Percentiles rank a stretch among this genome's conserved stretches.
Conservation (phyloP, 2,888 invertebrate genomes). For the Ecliptopera silaceata region DNA sequence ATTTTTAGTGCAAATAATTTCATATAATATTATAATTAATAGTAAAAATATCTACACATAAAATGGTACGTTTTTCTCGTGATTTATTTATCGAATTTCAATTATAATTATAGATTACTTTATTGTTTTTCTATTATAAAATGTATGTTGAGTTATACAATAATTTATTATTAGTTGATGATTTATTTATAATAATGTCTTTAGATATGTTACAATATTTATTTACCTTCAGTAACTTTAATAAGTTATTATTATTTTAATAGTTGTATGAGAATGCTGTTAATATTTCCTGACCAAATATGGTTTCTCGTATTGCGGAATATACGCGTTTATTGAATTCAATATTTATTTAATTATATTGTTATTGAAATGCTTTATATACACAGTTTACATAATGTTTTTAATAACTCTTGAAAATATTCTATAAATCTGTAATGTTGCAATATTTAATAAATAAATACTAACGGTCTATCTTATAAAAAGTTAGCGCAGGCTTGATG, state of each 20-base stretch:
- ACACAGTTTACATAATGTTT: too few relatives aligned
- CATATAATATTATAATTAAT: too few relatives aligned
- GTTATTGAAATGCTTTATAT: background rate
- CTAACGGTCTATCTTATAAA: too few relatives aligned
- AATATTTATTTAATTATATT: background rate
- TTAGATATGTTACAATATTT: background rate
- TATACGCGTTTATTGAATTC: background rate
- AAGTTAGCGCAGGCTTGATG: too few relatives aligned
- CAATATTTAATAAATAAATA: too few relatives aligned
- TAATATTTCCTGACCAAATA: constrained; percentile 8
- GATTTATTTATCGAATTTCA: too few relatives aligned
- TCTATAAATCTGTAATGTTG: too few relatives aligned
- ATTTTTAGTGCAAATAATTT: too few relatives aligned
- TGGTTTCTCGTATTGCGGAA: constrained; percentile 6
- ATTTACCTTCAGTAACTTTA: background rate
- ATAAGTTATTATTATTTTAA: background rate
- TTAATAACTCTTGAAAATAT: too few relatives aligned
- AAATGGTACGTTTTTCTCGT: too few relatives aligned
- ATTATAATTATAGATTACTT: background rate
- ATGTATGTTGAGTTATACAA: background rate
- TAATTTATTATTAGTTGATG: background rate
- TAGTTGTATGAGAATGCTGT: constrained; percentile 6
- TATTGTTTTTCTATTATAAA: background rate
- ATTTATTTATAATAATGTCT: constrained; percentile 9
- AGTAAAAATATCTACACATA: too few relatives aligned